A percentile compares a stretch with the other conserved stretches of the same genome.
These are phyloP conservation scores for Drosophila algonquin DNA, from an alignment of 2,888 invertebrate genomes.

Conservation along the genomic window DNA sequence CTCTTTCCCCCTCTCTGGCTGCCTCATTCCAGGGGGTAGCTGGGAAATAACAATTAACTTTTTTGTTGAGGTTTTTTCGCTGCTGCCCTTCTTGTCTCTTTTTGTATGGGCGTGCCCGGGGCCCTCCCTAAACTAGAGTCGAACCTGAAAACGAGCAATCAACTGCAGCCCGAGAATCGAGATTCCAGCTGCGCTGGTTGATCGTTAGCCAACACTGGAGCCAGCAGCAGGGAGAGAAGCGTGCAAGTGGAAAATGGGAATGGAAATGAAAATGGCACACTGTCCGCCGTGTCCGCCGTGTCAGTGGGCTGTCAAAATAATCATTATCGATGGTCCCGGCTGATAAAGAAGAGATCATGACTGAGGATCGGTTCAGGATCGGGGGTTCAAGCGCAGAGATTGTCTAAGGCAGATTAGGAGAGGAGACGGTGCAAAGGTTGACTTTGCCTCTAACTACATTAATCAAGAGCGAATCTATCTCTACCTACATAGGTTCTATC, in stretches of 20 bases:
- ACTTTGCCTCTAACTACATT: slow-evolving; percentile 18
- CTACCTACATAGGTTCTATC: not conserved
- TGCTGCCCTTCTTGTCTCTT: slow-evolving; percentile 8
- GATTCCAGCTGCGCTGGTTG: slow-evolving; percentile 23
- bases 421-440: slow-evolving; percentile 25
- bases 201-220: slow-evolving; percentile 30
- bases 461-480: not conserved
- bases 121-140: slow-evolving; percentile 44
- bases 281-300: slow-evolving; percentile 40
- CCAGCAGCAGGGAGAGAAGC: not conserved
- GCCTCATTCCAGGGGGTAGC: slow-evolving; percentile 35
- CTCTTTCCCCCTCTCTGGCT: not conserved
- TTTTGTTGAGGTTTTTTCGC: slow-evolving; percentile 36
- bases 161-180: slow-evolving; percentile 10
- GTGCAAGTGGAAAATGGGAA: not conserved
- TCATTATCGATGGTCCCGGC: slow-evolving; percentile 52
- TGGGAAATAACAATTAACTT: slow-evolving; percentile 70
- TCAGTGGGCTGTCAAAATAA: slow-evolving; percentile 70
- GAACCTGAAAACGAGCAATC: slow-evolving; percentile 63
- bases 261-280: not conserved
- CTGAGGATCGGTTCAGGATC: slow-evolving; percentile 39
- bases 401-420: slow-evolving; percentile 17
- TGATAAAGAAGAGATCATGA: slow-evolving; percentile 39
- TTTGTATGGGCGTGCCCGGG: slow-evolving; percentile 56
- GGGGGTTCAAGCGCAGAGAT: slow-evolving; percentile 24